A percentile compares a stretch with the other conserved stretches of the same genome.
Conservation (phyloP, 2,113 vertebrate genomes). For the Glaucidium brasilianum region DNA sequence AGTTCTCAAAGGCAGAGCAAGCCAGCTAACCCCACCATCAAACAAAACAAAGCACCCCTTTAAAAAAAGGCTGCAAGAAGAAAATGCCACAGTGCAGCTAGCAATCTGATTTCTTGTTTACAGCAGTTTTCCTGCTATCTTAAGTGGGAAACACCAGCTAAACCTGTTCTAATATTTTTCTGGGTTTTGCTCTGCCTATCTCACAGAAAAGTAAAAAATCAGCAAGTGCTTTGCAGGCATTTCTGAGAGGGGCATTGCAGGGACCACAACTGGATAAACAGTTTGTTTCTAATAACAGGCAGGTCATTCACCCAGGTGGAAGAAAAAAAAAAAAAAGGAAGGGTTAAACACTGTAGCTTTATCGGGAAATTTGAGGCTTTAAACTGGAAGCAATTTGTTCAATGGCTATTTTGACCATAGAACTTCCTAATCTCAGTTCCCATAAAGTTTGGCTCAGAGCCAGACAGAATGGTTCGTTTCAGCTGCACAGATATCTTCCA, state of each 20-base stretch:
- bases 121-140: neutral
- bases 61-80: neutral
- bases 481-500: conserved; percentile 78
- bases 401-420: conserved; percentile 75
- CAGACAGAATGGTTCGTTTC: conserved; percentile 73
- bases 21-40: neutral
- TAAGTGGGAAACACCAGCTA: neutral
- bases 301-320: neutral
- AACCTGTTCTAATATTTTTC: neutral
- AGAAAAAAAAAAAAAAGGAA: neutral
- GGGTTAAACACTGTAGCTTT: conserved; percentile 39
- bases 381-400: conserved; percentile 78
- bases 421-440: conserved; percentile 82
- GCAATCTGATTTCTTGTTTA: neutral
- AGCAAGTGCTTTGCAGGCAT: neutral
- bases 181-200: neutral
- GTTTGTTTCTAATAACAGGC: neutral
- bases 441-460: conserved; percentile 75
- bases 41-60: neutral
- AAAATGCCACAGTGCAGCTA: neutral
- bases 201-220: neutral
- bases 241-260: neutral
- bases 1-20: neutral
- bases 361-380: conserved; percentile 67
- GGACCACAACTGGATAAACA: conserved; percentile 1